These are phyloP conservation scores for Motacilla tschutschensis DNA, from an alignment of 2,113 vertebrate species.

Conservation along the genomic window DNA sequence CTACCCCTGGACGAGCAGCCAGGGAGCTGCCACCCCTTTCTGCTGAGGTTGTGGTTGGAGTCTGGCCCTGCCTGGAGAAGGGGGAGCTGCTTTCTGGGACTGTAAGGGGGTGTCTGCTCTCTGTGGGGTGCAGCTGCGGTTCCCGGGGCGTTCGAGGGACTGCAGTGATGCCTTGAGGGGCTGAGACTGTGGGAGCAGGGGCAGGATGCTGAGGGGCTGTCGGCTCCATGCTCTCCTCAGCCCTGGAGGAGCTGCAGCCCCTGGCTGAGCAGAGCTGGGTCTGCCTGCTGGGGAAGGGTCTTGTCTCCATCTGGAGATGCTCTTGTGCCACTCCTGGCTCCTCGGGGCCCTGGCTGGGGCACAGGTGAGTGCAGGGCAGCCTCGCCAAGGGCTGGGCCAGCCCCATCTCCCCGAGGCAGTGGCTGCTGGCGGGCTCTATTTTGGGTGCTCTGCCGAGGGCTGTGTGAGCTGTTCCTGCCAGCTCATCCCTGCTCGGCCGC, in stretches of 20 bases:
- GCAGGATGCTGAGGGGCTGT: rapidly evolving
- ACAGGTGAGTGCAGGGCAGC: neutral
- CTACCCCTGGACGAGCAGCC: rapidly evolving
- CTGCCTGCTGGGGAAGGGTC: neutral
- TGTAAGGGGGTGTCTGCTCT: rapidly evolving
- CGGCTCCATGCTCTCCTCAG: rapidly evolving
- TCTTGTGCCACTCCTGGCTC: neutral
- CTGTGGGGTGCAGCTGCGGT: neutral
- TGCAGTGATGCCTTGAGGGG: neutral
- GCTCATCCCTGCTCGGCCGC: neutral
- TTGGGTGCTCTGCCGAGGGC: neutral
- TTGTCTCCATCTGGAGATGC: neutral
- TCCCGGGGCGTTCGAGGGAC: rapidly evolving
- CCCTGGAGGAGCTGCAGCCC: neutral
- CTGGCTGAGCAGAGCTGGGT: rapidly evolving
- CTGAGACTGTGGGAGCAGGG: neutral
- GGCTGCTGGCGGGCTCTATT: neutral
- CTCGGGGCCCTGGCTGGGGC: neutral
- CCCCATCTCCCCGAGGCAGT: neutral
- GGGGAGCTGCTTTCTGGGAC: neutral
- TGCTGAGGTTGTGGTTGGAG: neutral
- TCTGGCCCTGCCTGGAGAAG: neutral
- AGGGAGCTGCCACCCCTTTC: neutral
- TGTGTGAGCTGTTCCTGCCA: constrained; percentile 41
- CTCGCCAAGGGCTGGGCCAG: neutral